Conservation (phyloP, 1,140 invertebrate genomes). For the Asbolus verrucosus region DNA sequence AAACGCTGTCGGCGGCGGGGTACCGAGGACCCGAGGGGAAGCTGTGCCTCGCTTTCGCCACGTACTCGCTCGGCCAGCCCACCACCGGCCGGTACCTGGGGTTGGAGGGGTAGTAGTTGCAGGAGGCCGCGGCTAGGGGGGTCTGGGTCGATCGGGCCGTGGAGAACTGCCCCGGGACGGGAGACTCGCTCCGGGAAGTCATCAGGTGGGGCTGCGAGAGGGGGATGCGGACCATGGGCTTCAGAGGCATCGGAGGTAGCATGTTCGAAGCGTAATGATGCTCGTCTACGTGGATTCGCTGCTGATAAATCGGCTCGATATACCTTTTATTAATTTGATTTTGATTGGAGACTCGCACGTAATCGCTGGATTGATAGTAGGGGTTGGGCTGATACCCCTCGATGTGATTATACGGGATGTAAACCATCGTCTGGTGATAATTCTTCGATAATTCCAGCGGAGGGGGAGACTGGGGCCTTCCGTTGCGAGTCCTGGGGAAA, state of each 20-base stretch:
- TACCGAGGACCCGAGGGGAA: slow-evolving; percentile 57
- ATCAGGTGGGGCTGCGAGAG: slow-evolving; percentile 62
- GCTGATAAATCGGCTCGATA: slow-evolving; percentile 60
- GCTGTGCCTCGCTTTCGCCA: slow-evolving; percentile 59
- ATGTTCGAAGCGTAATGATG: slow-evolving; percentile 54
- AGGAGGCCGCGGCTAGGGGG: slow-evolving; percentile 52
- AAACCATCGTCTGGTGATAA: slow-evolving; percentile 79
- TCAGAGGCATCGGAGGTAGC: slow-evolving; percentile 47
- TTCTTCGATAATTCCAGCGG: slow-evolving; percentile 69
- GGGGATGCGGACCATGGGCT: slow-evolving; percentile 59
- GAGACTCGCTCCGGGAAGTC: slow-evolving; percentile 62
- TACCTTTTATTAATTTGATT: slow-evolving; percentile 63
- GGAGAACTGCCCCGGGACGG: slow-evolving; percentile 61
- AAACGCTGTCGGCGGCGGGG: slow-evolving; percentile 55
- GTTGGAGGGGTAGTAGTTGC: slow-evolving; percentile 59
- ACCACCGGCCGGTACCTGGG: slow-evolving; percentile 57
- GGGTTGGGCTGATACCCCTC: slow-evolving; percentile 61
- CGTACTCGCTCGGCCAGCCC: slow-evolving; percentile 57
- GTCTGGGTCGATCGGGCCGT: slow-evolving; percentile 66
- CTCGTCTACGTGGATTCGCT: slow-evolving; percentile 62
- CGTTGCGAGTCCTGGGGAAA: slow-evolving; percentile 64
- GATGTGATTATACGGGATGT: slow-evolving; percentile 77
- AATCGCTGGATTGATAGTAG: slow-evolving; percentile 64
- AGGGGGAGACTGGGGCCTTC: slow-evolving; percentile 74
- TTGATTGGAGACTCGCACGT: slow-evolving; percentile 59